Evolutionary conservation across 1,140 invertebrate species (phyloP).

Genomic region (Danaus plexippus): DNA sequence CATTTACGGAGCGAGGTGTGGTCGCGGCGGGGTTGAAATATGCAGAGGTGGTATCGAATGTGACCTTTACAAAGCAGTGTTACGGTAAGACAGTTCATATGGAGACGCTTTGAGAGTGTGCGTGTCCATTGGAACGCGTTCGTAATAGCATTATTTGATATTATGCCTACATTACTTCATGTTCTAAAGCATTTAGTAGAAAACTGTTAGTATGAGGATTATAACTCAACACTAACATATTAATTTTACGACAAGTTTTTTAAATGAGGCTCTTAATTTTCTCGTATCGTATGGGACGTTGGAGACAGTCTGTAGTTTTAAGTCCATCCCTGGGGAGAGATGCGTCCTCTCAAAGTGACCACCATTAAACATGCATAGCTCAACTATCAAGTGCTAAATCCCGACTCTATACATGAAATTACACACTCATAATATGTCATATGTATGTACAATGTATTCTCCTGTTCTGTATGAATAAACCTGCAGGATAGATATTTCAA

Average conservation of each 20-base stretch:
- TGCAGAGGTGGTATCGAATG: slow-evolving; percentile 63
- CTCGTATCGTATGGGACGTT: slow-evolving; percentile 12
- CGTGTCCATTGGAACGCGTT: slow-evolving; percentile 26
- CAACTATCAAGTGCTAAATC: slow-evolving; percentile 26
- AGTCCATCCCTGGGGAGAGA: slow-evolving; percentile 40
- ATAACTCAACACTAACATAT: too few species aligned
- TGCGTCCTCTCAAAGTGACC: slow-evolving; percentile 60
- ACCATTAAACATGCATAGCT: slow-evolving; percentile 60
- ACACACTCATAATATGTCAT: too few species aligned
- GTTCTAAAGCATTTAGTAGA: too few species aligned
- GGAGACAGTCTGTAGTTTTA: slow-evolving; percentile 40
- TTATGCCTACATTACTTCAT: too few species aligned
- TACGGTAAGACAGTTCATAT: slow-evolving; percentile 56
- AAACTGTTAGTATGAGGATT: too few species aligned
- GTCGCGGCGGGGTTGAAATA: slow-evolving; percentile 58
- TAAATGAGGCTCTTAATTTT: too few species aligned
- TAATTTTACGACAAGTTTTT: too few species aligned
- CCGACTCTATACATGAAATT: too few species aligned
- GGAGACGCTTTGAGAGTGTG: slow-evolving; percentile 33
- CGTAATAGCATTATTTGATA: too few species aligned
- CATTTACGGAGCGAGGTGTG: slow-evolving; percentile 54
- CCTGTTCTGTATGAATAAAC: too few species aligned
- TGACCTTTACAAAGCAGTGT: slow-evolving; percentile 55
- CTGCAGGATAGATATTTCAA: too few species aligned
- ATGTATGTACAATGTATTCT: too few species aligned